phyloP scores from a whole-genome alignment of 2,113 vertebrate species.

The Isichthys henryi region DNA sequence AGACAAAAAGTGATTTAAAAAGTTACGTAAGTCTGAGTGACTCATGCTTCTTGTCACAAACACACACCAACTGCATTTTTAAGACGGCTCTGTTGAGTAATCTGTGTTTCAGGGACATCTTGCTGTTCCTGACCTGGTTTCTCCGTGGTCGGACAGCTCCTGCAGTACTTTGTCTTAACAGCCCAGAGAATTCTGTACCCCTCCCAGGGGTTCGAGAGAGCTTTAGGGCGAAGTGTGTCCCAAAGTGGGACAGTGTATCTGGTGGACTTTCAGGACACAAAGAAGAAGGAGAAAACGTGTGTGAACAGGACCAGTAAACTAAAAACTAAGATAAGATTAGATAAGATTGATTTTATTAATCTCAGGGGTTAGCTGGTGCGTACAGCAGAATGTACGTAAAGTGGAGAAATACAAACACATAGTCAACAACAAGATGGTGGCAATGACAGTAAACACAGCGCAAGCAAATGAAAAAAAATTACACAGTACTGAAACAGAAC shows the following conservation, averaged over 20 bases:
- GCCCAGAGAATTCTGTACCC: neutral
- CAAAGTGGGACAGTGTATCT: neutral
- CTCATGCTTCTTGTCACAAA: slow-evolving; percentile 26
- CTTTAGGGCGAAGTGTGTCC: neutral
- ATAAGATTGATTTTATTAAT: neutral
- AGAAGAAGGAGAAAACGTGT: neutral
- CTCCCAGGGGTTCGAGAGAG: neutral
- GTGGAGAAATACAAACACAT: neutral
- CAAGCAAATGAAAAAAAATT: neutral
- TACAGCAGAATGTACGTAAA: neutral
- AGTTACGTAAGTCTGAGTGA: slow-evolving; percentile 34
- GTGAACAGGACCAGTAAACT: neutral
- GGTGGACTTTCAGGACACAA: neutral
- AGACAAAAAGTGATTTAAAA: slow-evolving; percentile 20
- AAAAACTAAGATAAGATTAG: neutral
- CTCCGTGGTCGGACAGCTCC: neutral
- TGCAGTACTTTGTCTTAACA: neutral
- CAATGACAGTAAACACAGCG: neutral
- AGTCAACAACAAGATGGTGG: neutral
- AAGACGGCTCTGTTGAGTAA: slow-evolving; percentile 23
- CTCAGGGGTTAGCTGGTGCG: neutral
- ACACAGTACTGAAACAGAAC: neutral
- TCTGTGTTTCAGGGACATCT: slow-evolving; percentile 15
- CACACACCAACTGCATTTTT: slow-evolving; percentile 24
- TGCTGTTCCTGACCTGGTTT: slow-evolving; percentile 24